Evolutionary conservation across 2,797 vertebrate genomes (phyloP), one percentile per base, ranked within the genome.

Genomic region (Danio jaintianensis): DNA sequence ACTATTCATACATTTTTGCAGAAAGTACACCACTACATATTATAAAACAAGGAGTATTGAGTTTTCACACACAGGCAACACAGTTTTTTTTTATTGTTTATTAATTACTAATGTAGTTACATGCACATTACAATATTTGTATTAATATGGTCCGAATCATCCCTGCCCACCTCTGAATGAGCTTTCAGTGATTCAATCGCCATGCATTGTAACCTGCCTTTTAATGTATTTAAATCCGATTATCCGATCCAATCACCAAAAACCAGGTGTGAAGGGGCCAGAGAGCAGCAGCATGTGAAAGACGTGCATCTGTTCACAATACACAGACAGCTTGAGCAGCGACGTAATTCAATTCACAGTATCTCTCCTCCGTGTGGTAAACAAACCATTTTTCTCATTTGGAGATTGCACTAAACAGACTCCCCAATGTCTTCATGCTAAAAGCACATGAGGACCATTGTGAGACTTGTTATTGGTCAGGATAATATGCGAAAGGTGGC

Each of bases 351-450:
- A 84, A 87, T 86, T 82, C 75, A 61, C 75, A 50, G 73, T 71
- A 80, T 75, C 69, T 59, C 68, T 79, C 53, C 73, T 72, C 78
- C 15, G 77, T 36, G 84, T 29, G 12, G 85, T 85, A 86, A 88
- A 86, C 87, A 85, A 86, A 79, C 66, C 70, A 78, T 84, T 86
- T 84, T 78, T 82, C 47, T 78, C 43, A 83, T 84, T 85, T 78
- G 66, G 40, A 74, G 67, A 64, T 69, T 22, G 75, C 78, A 75
- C 72, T 20, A 47, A 70, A 86, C 81, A 85, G 73, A 80, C 36
- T 13, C 40, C 38, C 66, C 76, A 78, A 69, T 84, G 83, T 85
- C 22, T 53, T 36, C 6, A 56, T 43, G 66, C 15, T 29, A 50
- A 50, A 69, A 38, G 68, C 70, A 53, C 69, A 80, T 68, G 78